These are phyloP conservation scores for Cynopterus sphinx DNA, from an alignment of 2,797 vertebrate species.

Conservation along the genomic window DNA sequence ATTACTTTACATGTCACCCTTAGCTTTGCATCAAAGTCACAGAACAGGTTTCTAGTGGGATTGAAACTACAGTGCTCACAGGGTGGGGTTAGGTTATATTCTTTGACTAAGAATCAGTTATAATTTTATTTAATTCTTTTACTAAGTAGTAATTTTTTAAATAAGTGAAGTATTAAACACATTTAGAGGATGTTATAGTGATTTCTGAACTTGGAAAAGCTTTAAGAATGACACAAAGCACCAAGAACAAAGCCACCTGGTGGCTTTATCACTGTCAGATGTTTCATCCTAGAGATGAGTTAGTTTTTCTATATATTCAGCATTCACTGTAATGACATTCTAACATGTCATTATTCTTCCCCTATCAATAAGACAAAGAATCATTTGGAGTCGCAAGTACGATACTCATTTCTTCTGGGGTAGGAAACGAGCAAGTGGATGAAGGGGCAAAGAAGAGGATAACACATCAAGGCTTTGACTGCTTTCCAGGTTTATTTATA, in stretches of 20 bases:
- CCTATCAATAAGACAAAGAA: not conserved
- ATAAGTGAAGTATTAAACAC: slow-evolving; percentile 4
- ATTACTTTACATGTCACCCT: not conserved
- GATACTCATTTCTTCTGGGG: not conserved
- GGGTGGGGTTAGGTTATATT: not conserved
- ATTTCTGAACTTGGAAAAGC: slow-evolving; percentile 23
- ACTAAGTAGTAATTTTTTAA: not conserved
- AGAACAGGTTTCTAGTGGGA: not conserved
- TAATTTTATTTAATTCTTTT: slow-evolving; percentile 74
- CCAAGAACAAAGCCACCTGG: not conserved
- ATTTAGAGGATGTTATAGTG: not conserved
- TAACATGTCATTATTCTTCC: not conserved
- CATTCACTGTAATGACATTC: not conserved
- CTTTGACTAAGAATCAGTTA: slow-evolving; percentile 69
- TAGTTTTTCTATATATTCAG: not conserved
- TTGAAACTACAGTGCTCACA: not conserved
- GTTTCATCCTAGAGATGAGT: not conserved
- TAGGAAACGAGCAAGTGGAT: not conserved
- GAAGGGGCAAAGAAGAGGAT: not conserved
- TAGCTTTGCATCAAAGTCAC: not conserved
- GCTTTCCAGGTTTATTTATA: not conserved
- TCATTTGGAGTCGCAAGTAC: not conserved
- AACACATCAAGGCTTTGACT: not conserved
- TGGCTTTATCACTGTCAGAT: not conserved
- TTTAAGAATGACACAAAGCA: slow-evolving; percentile 17